Conservation (phyloP, 2,888 invertebrate genomes). For the Dasypogon diadema region DNA sequence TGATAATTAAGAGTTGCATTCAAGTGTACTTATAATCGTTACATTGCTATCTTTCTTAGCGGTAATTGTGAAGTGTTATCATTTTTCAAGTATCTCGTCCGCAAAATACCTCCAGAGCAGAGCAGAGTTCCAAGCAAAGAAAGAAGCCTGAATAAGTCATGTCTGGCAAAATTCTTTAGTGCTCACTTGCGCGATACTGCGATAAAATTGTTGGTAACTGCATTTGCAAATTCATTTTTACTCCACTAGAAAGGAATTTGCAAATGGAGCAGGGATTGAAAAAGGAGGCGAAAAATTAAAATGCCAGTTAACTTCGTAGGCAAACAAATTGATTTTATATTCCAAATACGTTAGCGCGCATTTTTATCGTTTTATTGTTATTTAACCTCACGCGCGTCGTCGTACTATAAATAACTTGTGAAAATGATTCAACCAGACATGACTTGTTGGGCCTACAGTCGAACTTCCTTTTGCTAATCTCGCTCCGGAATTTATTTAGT, state of each 20-base stretch:
- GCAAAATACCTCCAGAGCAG: neutral
- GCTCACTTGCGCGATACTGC: neutral
- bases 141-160: slow-evolving; percentile 8
- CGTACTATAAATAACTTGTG: neutral
- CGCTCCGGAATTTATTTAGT: neutral
- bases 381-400: neutral
- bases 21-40: slow-evolving; percentile 1
- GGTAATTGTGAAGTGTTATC: slow-evolving; percentile 34
- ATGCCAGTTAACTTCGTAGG: too few species aligned
- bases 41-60: slow-evolving; percentile 12
- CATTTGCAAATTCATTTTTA: too few species aligned
- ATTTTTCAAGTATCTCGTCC: neutral
- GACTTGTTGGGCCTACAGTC: neutral
- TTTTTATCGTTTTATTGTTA: neutral
- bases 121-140: neutral
- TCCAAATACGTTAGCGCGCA: too few species aligned
- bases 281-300: too few species aligned
- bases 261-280: too few species aligned
- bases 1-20: neutral
- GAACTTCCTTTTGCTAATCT: neutral
- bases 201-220: neutral
- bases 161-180: slow-evolving; percentile 4
- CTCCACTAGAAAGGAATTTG: too few species aligned
- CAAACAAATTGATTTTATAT: too few species aligned
- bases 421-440: neutral